These are phyloP conservation scores for Lacerta agilis DNA, from an alignment of 2,797 vertebrate genomes.

Conservation along the genomic window DNA sequence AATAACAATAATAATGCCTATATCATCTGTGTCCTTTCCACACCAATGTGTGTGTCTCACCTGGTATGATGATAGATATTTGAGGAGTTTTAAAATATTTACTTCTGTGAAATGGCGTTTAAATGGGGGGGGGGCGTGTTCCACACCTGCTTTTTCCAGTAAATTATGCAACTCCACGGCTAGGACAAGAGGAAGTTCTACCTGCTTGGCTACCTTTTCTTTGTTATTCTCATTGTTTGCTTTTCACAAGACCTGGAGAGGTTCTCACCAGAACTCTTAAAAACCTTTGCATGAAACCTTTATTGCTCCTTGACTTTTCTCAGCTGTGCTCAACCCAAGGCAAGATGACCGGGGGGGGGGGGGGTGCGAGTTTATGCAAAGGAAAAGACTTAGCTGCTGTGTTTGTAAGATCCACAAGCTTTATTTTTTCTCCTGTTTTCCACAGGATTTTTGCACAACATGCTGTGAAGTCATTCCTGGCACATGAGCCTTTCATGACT, in stretches of 20 bases:
- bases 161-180: background rate
- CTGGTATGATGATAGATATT: too few species aligned
- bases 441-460: too few species aligned
- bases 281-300: background rate
- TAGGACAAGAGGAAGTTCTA: background rate
- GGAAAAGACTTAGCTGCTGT: accelerated
- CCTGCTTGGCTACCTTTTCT: background rate
- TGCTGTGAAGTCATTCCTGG: background rate
- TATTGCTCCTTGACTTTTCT: background rate
- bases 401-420: background rate
- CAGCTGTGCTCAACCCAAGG: background rate
- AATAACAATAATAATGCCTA: too few species aligned
- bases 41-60: too few species aligned
- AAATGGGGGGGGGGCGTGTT: too few species aligned
- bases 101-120: too few species aligned
- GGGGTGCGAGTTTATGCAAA: background rate
- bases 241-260: background rate
- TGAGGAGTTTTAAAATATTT: too few species aligned
- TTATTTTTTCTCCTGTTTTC: background rate
- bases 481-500: background rate
- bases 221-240: background rate
- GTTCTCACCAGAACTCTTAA: background rate
- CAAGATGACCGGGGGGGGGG: too few species aligned
- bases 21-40: too few species aligned
- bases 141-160: background rate